These are phyloP conservation scores for Thunnus thynnus DNA, from an alignment of 2,113 vertebrate genomes.

Conservation along the genomic window DNA sequence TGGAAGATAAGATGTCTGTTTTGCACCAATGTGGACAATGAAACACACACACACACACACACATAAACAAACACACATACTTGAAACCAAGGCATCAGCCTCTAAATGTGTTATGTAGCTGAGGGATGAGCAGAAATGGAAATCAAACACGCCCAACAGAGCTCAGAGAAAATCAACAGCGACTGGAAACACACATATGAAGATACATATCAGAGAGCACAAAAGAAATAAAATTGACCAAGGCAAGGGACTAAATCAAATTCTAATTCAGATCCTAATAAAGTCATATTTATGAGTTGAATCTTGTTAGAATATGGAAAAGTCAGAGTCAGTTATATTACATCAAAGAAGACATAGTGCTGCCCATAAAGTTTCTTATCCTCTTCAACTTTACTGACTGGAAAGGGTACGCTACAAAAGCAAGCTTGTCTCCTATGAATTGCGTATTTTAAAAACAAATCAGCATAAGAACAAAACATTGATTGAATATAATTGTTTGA, in stretches of 20 bases:
- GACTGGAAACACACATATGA: constrained; percentile 40
- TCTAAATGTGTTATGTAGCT: constrained; percentile 73
- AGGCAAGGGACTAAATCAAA: constrained; percentile 50
- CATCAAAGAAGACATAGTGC: not conserved
- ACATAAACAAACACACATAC: constrained; percentile 53
- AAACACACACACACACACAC: constrained; percentile 37
- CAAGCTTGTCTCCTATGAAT: not conserved
- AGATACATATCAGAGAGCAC: constrained; percentile 16
- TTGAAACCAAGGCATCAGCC: constrained; percentile 47
- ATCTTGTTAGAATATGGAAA: constrained; percentile 39
- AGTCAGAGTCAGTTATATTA: constrained; percentile 3
- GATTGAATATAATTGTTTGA: too few relatives aligned
- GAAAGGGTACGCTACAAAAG: not conserved
- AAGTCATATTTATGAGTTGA: constrained; percentile 41
- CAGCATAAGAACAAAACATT: not conserved
- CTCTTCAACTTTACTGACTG: not conserved
- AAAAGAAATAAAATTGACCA: constrained; percentile 41
- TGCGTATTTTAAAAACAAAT: not conserved
- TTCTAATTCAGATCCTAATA: constrained; percentile 39
- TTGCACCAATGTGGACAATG: constrained; percentile 62
- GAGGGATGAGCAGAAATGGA: constrained; percentile 62
- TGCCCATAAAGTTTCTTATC: not conserved
- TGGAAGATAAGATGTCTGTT: constrained; percentile 71
- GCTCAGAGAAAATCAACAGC: constrained; percentile 63
- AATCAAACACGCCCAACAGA: constrained; percentile 71